phyloP scores from a whole-genome alignment of 2,888 invertebrate genomes.

The Cacoxenus indagator region DNA sequence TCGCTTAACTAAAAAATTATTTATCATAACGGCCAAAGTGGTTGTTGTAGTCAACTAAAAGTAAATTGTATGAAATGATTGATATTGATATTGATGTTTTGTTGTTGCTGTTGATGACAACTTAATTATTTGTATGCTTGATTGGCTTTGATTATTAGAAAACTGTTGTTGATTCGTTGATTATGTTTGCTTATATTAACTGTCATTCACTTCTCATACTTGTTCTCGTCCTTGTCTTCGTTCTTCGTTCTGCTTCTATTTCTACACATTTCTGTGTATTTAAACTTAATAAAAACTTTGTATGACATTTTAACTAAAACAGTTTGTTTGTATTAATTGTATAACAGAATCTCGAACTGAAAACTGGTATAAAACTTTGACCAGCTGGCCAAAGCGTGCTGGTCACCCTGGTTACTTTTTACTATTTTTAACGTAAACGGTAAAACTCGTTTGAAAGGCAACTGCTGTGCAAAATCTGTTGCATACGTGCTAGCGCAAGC shows the following conservation, averaged over 20 bases:
- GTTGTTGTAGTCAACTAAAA: slow-evolving; percentile 4
- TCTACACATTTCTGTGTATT: neutral
- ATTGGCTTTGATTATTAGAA: slow-evolving; percentile 37
- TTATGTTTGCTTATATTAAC: slow-evolving; percentile 32
- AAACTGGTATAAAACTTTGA: slow-evolving; percentile 54
- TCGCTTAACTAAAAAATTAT: slow-evolving; percentile 5
- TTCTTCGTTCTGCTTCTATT: slow-evolving; percentile 14
- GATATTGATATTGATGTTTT: too few relatives aligned
- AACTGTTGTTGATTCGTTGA: slow-evolving; percentile 29
- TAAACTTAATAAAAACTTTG: slow-evolving; percentile 55
- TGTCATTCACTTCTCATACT: neutral
- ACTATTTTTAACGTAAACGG: slow-evolving; percentile 60
- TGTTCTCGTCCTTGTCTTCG: neutral
- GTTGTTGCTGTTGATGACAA: neutral
- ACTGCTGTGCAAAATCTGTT: slow-evolving; percentile 51
- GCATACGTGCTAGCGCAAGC: slow-evolving; percentile 32
- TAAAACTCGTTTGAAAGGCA: slow-evolving; percentile 62
- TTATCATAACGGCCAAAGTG: slow-evolving; percentile 10
- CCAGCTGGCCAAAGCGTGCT: slow-evolving; percentile 11
- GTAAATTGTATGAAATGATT: too few relatives aligned
- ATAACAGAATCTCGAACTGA: slow-evolving; percentile 48
- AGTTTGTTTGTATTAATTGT: slow-evolving; percentile 43
- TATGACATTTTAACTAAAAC: slow-evolving; percentile 54
- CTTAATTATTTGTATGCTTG: neutral
- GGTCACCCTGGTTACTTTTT: slow-evolving; percentile 33